Evolutionary conservation across 2,888 invertebrate genomes (phyloP).

Genomic region (Agrotis ipsilon): DNA sequence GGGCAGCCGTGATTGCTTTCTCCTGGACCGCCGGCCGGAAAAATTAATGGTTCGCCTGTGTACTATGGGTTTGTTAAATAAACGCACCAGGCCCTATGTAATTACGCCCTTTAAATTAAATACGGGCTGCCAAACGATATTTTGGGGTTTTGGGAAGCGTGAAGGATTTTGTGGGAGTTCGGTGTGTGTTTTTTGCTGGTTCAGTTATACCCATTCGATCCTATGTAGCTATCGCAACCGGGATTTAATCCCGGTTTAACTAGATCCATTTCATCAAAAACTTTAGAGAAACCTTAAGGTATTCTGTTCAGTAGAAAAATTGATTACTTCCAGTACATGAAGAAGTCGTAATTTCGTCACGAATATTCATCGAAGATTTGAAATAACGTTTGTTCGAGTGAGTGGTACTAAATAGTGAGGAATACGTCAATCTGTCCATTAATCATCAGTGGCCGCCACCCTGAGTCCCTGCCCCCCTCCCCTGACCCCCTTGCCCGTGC

Average conservation of each 20-base stretch:
- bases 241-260: background rate
- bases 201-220: background rate
- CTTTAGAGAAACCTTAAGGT: background rate
- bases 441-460: slow-evolving; percentile 77
- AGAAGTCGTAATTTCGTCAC: slow-evolving; percentile 30
- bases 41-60: slow-evolving; percentile 80
- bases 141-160: slow-evolving; percentile 57
- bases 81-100: slow-evolving; percentile 65
- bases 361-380: slow-evolving; percentile 59
- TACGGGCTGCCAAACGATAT: slow-evolving; percentile 66
- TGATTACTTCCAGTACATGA: slow-evolving; percentile 15
- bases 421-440: slow-evolving; percentile 83
- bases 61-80: slow-evolving; percentile 74
- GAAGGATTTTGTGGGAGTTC: slow-evolving; percentile 39
- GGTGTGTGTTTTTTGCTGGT: slow-evolving; percentile 18
- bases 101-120: slow-evolving; percentile 69
- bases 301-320: slow-evolving; percentile 5
- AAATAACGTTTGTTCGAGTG: slow-evolving; percentile 67
- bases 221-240: background rate
- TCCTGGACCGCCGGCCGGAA: slow-evolving; percentile 77
- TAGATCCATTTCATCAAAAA: background rate
- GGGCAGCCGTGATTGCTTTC: slow-evolving; percentile 84
- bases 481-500: slow-evolving; percentile 63
- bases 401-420: slow-evolving; percentile 77
- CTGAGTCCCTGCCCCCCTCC: slow-evolving; percentile 64